These are phyloP conservation scores for Clistopyga incitator DNA, from an alignment of 2,888 invertebrate genomes.

Conservation along the genomic window DNA sequence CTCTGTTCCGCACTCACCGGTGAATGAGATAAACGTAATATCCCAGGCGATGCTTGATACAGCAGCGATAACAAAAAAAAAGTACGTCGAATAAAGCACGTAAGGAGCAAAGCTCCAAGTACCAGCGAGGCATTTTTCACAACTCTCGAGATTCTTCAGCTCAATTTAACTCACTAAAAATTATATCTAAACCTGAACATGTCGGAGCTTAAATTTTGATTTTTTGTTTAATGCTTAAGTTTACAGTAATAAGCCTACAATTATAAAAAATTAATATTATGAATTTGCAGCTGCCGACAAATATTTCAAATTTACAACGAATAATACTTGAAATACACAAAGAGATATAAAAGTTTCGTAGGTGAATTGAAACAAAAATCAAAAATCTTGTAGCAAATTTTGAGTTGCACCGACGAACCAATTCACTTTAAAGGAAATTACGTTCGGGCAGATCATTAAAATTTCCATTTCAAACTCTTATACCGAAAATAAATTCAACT, in stretches of 20 bases:
- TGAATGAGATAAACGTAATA: slow-evolving; percentile 50
- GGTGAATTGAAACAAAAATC: too few relatives aligned
- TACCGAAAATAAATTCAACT: too few relatives aligned
- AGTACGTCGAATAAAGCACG: neutral
- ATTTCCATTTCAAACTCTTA: too few relatives aligned
- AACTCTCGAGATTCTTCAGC: neutral
- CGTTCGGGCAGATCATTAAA: too few relatives aligned
- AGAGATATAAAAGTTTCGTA: too few relatives aligned
- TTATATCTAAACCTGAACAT: neutral
- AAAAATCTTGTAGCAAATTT: too few relatives aligned
- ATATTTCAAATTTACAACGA: too few relatives aligned
- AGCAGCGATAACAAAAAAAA: neutral
- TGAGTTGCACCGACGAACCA: too few relatives aligned
- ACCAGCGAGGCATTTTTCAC: neutral
- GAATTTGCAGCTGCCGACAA: neutral
- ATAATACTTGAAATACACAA: too few relatives aligned
- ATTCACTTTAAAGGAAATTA: too few relatives aligned
- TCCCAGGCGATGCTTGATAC: slow-evolving; percentile 44
- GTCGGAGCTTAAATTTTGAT: neutral
- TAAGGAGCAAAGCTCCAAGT: neutral
- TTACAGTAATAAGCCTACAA: neutral
- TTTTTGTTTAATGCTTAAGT: too few relatives aligned
- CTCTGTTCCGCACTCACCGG: slow-evolving; percentile 36
- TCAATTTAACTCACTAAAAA: neutral
- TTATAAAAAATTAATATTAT: neutral